These are phyloP conservation scores for Acipenser transmontanus DNA, from an alignment of 2,797 vertebrate species.

Conservation along the genomic window DNA sequence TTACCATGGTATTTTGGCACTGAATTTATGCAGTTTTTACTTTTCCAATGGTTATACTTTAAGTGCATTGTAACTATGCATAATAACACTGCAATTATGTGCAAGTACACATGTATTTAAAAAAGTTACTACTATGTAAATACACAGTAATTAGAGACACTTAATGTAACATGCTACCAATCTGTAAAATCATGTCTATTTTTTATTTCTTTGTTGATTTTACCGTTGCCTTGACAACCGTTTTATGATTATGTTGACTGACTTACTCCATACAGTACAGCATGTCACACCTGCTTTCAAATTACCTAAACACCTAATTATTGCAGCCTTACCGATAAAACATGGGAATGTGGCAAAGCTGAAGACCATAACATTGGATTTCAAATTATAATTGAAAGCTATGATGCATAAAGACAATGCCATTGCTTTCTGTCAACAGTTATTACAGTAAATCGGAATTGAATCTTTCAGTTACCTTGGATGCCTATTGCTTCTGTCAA, in stretches of 20 bases:
- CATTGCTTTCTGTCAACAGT: conserved; percentile 1
- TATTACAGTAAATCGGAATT: neutral
- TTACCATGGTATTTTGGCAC: too few species aligned
- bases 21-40: too few species aligned
- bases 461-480: neutral
- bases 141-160: too few species aligned
- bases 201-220: too few species aligned
- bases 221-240: too few species aligned
- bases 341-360: neutral
- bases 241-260: neutral
- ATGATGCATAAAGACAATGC: conserved; percentile 4
- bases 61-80: too few species aligned
- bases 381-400: conserved; percentile 4
- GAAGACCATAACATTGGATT: neutral
- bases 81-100: too few species aligned
- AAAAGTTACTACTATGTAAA: too few species aligned
- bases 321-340: neutral
- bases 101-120: too few species aligned
- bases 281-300: neutral
- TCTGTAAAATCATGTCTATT: too few species aligned
- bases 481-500: neutral
- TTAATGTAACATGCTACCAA: too few species aligned
- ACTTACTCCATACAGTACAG: neutral
- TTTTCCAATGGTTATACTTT: too few species aligned
- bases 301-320: neutral